Base-by-base conservation (phyloP, 2,797 vertebrate species). In the Melanotaenia pygmaea region DNA sequence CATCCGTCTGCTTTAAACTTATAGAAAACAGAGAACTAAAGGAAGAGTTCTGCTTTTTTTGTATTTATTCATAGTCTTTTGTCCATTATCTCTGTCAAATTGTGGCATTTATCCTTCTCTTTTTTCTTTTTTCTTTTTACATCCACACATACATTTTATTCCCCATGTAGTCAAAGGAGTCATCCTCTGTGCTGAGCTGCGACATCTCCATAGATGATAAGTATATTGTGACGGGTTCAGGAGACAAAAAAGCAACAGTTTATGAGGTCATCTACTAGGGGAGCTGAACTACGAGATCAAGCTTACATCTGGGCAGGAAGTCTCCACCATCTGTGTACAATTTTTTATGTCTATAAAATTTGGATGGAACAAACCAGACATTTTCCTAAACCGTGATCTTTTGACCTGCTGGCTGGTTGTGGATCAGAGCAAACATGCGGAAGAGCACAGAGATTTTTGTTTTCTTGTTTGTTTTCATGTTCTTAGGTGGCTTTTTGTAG, bases 151-250 rank as follows among this genome's bases (percentile, higher is more conserved):
- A 28, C 28, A 28, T 28, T 28, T 28, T 71, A 20, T 86, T 68
- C 38, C 32, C 47, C 34, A 66, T 28, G 24, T 92, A 96, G 95
- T 96, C 95, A 8, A 96, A 96, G 86, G 95, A 96, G 82, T 95
- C 95, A 0, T 96, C 95, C 7, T 96, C 95, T 6, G 95, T 96
- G 82, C 87, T 96, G 88, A 96, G 95, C 89, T 96, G 95, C 64
- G 95, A 96, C 89, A 95, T 96, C 91, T 95, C 95, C 32, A 94
- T 94, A 7, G 95, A 96, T 60, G 95, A 96, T 82, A 96, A 96
- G 86, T 96, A 96, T 91, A 95, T 96, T 8, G 95, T 96, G 83
- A 96, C 95, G 0, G 95, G 95, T 56, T 96, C 95, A 4, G 95
- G 95, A 56, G 95, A 96, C 81, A 96, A 96, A 91, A 96, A 96